Evolutionary conservation across 2,888 invertebrate genomes (phyloP), one percentile per base, ranked within the genome.

Genomic region (Ligdia adustata): DNA sequence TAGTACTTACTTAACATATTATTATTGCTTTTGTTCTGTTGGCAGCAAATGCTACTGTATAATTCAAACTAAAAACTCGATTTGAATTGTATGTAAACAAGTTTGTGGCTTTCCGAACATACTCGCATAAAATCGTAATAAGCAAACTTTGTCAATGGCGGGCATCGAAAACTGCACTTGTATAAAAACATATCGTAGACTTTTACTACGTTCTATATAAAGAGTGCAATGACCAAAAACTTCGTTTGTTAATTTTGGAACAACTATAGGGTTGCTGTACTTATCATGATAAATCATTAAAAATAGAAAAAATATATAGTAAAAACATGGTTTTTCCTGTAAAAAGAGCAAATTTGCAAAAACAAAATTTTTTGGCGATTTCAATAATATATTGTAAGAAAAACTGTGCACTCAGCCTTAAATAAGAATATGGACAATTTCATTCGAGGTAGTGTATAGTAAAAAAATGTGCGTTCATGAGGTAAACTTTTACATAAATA

Each of bases 61-160:
- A 83, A 82, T 84, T 78, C 72, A 75, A 81, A 78, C 75, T 76
- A 79, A 84, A 85, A 79, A 75, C 71, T 72, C 71, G 56, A 85
- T 85, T 82, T 79, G 75, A 79, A 82, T 85, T 84, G 76, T 72
- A 81, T 85, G 82, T 82, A 85, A 86, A 88, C 80, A 84, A 87
- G 79, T 83, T 76, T 72, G 77, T 69, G 74, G 71, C 53, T 77
- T 75, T 69, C 69, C 72, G 73, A 82, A 79, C 76, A 80, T 79
- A 75, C 79, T 82, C 79, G 72, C 81, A 80, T 84, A 79, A 81
- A 85, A 85, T 76, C 62, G 71, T 80, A 82, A 84, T 82, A 80
- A 75, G 72, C 73, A 62, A 87, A 88, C 81, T 88, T 86, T 79
- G 65, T 66, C 81, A 67, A 85, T 82, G 74, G 75, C 71, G 72